These are phyloP conservation scores for Gymnopithys bicolor DNA, from an alignment of 2,797 vertebrate species.

Conservation along the genomic window DNA sequence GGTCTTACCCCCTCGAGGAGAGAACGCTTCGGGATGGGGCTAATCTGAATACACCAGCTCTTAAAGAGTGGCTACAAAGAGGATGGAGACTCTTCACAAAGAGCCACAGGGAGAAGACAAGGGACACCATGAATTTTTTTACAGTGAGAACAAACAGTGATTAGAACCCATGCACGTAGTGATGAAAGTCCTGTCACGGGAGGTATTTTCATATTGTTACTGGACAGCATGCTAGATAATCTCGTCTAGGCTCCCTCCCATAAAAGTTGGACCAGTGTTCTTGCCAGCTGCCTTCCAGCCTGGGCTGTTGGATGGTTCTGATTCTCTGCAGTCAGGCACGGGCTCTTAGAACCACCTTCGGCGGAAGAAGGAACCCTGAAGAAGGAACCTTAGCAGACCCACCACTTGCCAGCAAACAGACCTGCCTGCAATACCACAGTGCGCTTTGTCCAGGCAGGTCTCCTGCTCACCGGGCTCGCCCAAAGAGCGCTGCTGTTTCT, in stretches of 20 bases:
- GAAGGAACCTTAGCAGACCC: not conserved
- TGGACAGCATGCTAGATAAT: not conserved
- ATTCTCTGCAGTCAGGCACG: rapidly evolving
- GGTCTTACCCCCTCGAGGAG: not conserved
- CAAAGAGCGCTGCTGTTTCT: rapidly evolving
- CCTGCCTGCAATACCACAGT: rapidly evolving
- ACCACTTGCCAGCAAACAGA: not conserved
- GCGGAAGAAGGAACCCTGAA: too few species aligned
- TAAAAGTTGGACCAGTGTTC: rapidly evolving
- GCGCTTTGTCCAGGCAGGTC: not conserved
- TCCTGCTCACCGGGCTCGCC: rapidly evolving
- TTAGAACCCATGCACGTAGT: not conserved
- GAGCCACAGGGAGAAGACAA: not conserved
- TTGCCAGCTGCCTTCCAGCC: not conserved
- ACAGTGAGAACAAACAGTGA: not conserved
- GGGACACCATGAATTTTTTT: not conserved
- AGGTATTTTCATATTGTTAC: not conserved
- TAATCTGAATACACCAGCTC: not conserved
- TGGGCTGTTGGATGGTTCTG: not conserved
- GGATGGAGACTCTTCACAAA: not conserved
- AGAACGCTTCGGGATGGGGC: not conserved
- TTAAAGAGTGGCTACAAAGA: not conserved
- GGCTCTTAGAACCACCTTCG: not conserved
- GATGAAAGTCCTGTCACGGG: rapidly evolving
- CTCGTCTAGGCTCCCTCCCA: not conserved